Evolutionary conservation across 2,888 invertebrate species (phyloP).

Genomic region (Metellina segmentata): DNA sequence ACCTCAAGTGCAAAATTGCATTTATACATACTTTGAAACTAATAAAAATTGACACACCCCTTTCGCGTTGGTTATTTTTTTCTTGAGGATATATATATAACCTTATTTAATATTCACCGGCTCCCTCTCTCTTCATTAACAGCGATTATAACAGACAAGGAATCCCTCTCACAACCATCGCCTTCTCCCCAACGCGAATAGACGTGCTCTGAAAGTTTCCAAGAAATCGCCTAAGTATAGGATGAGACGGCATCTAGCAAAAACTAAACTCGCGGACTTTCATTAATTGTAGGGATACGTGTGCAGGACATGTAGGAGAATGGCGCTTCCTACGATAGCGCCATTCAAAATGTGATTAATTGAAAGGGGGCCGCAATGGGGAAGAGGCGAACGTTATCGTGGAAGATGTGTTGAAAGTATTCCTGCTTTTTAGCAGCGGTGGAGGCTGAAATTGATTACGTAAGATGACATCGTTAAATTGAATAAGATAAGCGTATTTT

Average conservation of each 20-base stretch:
- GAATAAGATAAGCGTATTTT: neutral
- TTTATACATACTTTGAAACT: neutral
- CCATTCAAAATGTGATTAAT: neutral
- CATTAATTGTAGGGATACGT: neutral
- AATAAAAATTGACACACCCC: slow-evolving; percentile 24
- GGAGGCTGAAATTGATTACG: neutral
- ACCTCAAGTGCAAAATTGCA: neutral
- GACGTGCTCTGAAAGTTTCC: neutral
- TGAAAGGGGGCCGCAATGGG: neutral
- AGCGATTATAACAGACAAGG: slow-evolving; percentile 4
- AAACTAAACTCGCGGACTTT: neutral
- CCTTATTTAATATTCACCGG: neutral
- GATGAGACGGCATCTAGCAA: neutral
- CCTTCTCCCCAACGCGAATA: neutral
- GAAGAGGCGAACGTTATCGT: neutral
- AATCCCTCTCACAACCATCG: neutral
- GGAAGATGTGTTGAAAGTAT: neutral
- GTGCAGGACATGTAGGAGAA: neutral
- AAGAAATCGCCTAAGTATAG: neutral
- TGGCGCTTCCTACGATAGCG: neutral
- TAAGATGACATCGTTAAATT: neutral
- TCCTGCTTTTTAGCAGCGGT: neutral
- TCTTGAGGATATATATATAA: neutral
- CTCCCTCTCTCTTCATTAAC: slow-evolving; percentile 16
- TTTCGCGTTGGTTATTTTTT: neutral